These are phyloP conservation scores for Aldrovandia affinis DNA, from an alignment of 2,797 vertebrate species.

Conservation along the genomic window DNA sequence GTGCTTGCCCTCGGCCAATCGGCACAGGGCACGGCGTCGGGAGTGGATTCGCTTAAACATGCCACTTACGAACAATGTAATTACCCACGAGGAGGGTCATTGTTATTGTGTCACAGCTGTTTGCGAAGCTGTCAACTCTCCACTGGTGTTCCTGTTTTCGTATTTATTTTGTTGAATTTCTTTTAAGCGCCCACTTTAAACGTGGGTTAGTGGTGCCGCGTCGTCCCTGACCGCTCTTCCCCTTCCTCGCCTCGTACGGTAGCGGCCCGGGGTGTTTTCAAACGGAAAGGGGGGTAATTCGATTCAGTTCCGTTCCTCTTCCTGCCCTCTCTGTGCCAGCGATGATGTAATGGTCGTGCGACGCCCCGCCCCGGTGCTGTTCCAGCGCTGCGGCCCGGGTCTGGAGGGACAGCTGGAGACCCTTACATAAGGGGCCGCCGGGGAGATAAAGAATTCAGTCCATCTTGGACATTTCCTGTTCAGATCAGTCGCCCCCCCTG, in stretches of 20 bases:
- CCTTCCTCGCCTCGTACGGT: constrained; percentile 32
- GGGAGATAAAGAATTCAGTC: constrained; percentile 66
- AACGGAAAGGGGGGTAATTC: constrained; percentile 47
- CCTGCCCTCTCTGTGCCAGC: constrained; percentile 31
- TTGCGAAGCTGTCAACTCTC: not conserved
- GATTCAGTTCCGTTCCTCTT: constrained; percentile 43
- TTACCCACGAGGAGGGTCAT: constrained; percentile 13
- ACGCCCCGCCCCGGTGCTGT: constrained; percentile 17
- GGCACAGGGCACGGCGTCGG: not conserved
- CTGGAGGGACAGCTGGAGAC: constrained; percentile 57
- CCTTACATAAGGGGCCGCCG: constrained; percentile 43
- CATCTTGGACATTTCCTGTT: constrained; percentile 68
- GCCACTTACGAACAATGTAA: not conserved
- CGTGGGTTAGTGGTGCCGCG: not conserved
- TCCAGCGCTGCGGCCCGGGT: constrained; percentile 33
- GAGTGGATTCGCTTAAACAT: not conserved
- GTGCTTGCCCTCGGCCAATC: not conserved
- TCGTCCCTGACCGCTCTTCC: not conserved
- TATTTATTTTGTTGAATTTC: too few species aligned
- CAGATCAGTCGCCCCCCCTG: not conserved
- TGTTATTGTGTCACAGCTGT: constrained; percentile 49
- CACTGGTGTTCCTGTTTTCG: too few species aligned
- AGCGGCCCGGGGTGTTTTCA: constrained; percentile 29
- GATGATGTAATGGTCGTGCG: constrained; percentile 45
- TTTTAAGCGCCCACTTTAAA: not conserved